Percentiles rank a stretch among this genome's conserved stretches.
Evolutionary conservation across 92 coral and sea anemone genomes (phyloP).

Genomic region (Virgularia gustaviana): DNA sequence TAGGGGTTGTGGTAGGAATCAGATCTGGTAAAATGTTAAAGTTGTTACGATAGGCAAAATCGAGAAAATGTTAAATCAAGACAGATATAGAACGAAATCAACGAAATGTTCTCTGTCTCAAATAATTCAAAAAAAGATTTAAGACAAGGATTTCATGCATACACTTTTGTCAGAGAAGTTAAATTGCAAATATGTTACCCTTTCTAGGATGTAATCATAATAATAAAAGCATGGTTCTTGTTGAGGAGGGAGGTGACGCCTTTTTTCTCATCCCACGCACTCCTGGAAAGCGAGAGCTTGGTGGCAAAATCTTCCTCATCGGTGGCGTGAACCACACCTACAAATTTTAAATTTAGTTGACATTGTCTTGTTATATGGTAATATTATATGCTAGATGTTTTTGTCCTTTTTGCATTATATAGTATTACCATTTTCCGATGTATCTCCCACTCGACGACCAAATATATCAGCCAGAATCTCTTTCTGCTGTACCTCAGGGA

Average conservation of each 20-base stretch:
- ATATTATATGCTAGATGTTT: too few species aligned
- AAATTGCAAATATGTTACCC: not conserved
- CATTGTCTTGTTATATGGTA: not conserved
- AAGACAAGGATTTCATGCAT: not conserved
- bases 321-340: not conserved
- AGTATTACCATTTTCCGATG: slow-evolving; percentile 7
- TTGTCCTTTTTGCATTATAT: not conserved
- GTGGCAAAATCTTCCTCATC: slow-evolving; percentile 6
- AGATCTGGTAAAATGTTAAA: too few species aligned
- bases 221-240: not conserved
- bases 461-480: slow-evolving; percentile 2
- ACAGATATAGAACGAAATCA: too few species aligned
- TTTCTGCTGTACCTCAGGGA: not conserved
- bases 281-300: slow-evolving; percentile 1
- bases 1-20: too few species aligned
- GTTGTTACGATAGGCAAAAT: too few species aligned
- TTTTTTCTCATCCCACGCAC: not conserved
- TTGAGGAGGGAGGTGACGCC: not conserved
- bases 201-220: not conserved
- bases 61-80: too few species aligned
- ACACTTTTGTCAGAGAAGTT: not conserved
- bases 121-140: not conserved
- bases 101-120: too few species aligned
- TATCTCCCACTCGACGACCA: slow-evolving; percentile 23
- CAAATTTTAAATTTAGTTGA: not conserved